These are phyloP conservation scores for Serripes groenlandicus DNA, from an alignment of 2,888 invertebrate species.

Conservation along the genomic window DNA sequence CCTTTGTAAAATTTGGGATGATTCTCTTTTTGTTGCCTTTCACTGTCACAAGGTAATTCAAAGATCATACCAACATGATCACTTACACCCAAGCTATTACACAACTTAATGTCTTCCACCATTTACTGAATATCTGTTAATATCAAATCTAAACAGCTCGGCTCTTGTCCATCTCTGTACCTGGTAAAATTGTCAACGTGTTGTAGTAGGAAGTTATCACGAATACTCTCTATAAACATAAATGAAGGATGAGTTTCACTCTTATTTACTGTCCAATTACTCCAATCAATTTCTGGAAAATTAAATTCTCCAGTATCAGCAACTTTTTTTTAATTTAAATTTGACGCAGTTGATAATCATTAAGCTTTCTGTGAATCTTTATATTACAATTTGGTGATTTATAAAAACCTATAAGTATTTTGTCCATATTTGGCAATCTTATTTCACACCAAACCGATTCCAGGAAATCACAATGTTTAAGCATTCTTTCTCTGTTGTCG, in stretches of 20 bases:
- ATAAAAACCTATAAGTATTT: too few species aligned
- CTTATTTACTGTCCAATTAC: neutral
- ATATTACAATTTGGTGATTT: too few species aligned
- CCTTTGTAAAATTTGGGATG: conserved; percentile 5
- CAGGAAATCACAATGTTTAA: too few species aligned
- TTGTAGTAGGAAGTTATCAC: neutral
- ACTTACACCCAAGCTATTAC: neutral
- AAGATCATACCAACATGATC: neutral
- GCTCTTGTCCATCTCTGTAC: conserved; percentile 16
- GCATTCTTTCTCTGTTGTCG: too few species aligned
- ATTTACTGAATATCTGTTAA: neutral
- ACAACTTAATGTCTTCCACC: neutral
- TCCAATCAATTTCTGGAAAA: neutral
- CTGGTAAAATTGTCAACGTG: neutral
- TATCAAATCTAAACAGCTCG: conserved; percentile 15
- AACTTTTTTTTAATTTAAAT: too few species aligned
- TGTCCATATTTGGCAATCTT: too few species aligned
- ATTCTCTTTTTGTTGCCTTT: neutral
- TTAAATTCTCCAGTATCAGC: conserved; percentile 9
- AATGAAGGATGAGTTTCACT: neutral
- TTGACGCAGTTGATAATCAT: too few species aligned
- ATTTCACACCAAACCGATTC: too few species aligned
- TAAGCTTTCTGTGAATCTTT: too few species aligned
- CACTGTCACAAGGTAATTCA: neutral
- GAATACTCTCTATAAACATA: neutral